Conservation (phyloP, 2,888 invertebrate species). For the Tigriopus californicus region DNA sequence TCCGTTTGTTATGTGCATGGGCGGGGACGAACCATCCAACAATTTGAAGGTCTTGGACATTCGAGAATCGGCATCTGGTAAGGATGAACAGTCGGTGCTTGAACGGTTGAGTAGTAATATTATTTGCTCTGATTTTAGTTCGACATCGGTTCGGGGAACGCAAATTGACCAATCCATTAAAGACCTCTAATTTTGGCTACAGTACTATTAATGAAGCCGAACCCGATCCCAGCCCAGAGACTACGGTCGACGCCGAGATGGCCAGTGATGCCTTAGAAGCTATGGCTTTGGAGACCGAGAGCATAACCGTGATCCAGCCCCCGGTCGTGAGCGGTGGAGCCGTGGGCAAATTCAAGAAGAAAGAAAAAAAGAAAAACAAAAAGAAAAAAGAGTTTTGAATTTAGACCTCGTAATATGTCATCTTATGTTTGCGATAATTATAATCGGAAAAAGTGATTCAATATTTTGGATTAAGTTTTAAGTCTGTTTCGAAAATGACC, state of each 20-base stretch:
- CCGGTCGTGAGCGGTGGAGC: neutral
- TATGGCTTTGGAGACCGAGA: neutral
- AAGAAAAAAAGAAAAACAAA: neutral
- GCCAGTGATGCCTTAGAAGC: neutral
- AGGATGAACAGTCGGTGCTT: constrained; percentile 17
- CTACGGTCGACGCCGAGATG: neutral
- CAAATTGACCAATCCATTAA: constrained; percentile 5
- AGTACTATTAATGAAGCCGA: constrained; percentile 6
- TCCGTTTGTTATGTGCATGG: constrained; percentile 56
- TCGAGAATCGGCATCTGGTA: constrained; percentile 38
- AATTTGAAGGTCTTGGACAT: constrained; percentile 50
- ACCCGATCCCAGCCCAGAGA: neutral
- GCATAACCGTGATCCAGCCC: no score
- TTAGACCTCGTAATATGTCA: no score
- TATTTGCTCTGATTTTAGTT: neutral
- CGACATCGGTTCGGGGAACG: neutral
- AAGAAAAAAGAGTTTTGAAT: neutral
- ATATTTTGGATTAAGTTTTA: no score
- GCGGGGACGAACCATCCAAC: constrained; percentile 62
- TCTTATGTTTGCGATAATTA: no score
- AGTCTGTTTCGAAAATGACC: no score
- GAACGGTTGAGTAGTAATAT: neutral
- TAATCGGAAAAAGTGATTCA: no score
- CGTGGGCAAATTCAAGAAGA: constrained; percentile 7
- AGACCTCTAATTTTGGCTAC: neutral